Evolutionary conservation across 2,888 invertebrate genomes (phyloP).

Genomic region (Hemistola chrysoprasaria): DNA sequence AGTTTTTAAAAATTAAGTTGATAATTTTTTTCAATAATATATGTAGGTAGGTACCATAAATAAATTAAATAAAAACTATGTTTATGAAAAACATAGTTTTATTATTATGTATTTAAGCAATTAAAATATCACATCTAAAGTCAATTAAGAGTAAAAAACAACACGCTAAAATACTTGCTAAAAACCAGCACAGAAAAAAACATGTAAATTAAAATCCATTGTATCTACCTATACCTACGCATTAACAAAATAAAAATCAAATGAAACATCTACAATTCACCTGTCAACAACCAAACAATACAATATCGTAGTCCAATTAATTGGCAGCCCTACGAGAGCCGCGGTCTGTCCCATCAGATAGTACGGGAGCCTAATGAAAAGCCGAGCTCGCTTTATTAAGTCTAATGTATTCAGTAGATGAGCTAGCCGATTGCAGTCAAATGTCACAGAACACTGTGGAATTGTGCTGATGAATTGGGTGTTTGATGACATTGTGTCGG

Average conservation of each 20-base stretch:
- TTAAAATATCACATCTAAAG: no score
- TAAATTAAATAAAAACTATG: no score
- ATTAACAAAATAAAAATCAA: background rate
- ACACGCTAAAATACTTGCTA: no score
- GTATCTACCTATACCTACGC: background rate
- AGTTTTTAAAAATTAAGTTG: no score
- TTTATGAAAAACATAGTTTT: no score
- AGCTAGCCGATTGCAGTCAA: constrained; percentile 61
- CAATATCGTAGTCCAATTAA: constrained; percentile 12
- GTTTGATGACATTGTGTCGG: constrained; percentile 29
- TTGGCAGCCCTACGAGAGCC: constrained; percentile 27
- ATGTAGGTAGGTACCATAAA: no score
- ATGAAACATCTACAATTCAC: background rate
- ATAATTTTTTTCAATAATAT: no score
- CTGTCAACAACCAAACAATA: constrained; percentile 9
- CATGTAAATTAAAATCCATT: no score
- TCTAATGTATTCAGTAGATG: constrained; percentile 76
- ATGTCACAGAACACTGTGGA: constrained; percentile 56
- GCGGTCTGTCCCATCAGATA: constrained; percentile 62
- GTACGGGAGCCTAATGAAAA: constrained; percentile 68
- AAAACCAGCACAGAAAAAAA: no score
- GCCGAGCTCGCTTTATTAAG: constrained; percentile 76
- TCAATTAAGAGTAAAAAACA: no score
- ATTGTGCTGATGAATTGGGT: constrained; percentile 34
- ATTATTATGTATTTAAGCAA: no score